Evolutionary conservation across 2,888 invertebrate species (phyloP).

Genomic region (Cabera pusaria): DNA sequence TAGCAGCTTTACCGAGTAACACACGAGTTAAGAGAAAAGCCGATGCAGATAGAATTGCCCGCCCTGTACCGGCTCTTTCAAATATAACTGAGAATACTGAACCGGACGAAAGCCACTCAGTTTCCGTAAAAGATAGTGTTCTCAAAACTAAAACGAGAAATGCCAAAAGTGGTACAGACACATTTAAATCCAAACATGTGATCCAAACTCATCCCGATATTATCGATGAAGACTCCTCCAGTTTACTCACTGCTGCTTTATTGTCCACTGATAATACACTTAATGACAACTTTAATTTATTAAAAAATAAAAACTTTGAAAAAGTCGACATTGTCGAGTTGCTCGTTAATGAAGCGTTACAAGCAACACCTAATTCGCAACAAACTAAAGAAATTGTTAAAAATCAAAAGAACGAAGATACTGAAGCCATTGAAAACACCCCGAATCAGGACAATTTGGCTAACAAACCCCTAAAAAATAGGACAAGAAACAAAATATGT

Average conservation of each 20-base stretch:
- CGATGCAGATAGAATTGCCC: too few species aligned
- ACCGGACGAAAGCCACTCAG: slow-evolving; percentile 45
- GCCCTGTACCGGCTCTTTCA: too few species aligned
- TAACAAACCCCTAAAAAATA: too few species aligned
- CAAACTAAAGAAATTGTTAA: too few species aligned
- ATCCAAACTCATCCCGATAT: slow-evolving; percentile 28
- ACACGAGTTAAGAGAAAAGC: too few species aligned
- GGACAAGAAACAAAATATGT: slow-evolving; percentile 27
- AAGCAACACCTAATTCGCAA: slow-evolving; percentile 27
- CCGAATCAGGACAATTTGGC: slow-evolving; percentile 29
- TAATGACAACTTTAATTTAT: too few species aligned
- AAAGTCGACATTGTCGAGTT: slow-evolving; percentile 53
- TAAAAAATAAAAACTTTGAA: slow-evolving; percentile 45
- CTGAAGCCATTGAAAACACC: slow-evolving; percentile 47
- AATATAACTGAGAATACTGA: slow-evolving; percentile 59
- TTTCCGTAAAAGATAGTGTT: slow-evolving; percentile 24
- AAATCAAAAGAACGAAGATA: slow-evolving; percentile 29
- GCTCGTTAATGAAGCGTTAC: slow-evolving; percentile 55
- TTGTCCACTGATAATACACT: too few species aligned
- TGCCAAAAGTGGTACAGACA: slow-evolving; percentile 45
- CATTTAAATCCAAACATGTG: slow-evolving; percentile 8
- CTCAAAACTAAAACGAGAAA: slow-evolving; percentile 28
- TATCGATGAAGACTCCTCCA: slow-evolving; percentile 41
- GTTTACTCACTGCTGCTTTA: too few species aligned
- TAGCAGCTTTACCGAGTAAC: slow-evolving; percentile 50